Base-by-base conservation (phyloP, 2,888 invertebrate genomes). In the Halictus ligatus region DNA sequence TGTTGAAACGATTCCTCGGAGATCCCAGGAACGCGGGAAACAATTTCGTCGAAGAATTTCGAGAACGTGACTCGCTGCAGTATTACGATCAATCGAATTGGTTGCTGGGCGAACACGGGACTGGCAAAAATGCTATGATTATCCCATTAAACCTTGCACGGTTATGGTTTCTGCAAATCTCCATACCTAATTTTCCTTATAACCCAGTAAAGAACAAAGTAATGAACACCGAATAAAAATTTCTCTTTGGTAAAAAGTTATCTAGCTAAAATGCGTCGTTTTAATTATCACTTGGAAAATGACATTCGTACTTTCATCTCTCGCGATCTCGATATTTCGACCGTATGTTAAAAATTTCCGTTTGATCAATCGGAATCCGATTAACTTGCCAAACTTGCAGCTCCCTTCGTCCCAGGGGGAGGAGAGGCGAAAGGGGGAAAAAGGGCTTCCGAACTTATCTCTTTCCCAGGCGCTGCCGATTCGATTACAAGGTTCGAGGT, bases 61-160 rank as follows among this genome's bases (percentile, higher is more conserved):
- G 67, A 18, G 67, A 69, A 69, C 13, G 46, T 25, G 48, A 8
- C n/a, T 18, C n/a, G n/a, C 13, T 8, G 54, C 29, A 29, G 13
- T 18, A 25, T 71, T 40, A 40, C 71, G 60, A 43, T 35, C 50
- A 18, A 72, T 81, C 75, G 75, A 75, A 76, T 60, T 58, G 6
- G 25, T 15, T 7, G 25, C 64, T 15, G 29, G 29, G 29, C 15
- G 29, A 25, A 64, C 15, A 64, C 13, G 13, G 29, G 25, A 25
- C 13, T 29, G 15, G 29, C 7, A 29, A 64, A 13, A 15, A 15
- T 29, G 60, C 60, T 6, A 13, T 60, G 60, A 13, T 29, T 7
- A 25, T 29, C 6, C 64, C 6, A 64, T 64, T 29, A 64, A 10
- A 7, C 3, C 10, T n/a, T 54, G 54, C n/a, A 54, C n/a, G 54